Evolutionary conservation across 2,113 vertebrate species (phyloP).

Genomic region (Siniperca knerii): DNA sequence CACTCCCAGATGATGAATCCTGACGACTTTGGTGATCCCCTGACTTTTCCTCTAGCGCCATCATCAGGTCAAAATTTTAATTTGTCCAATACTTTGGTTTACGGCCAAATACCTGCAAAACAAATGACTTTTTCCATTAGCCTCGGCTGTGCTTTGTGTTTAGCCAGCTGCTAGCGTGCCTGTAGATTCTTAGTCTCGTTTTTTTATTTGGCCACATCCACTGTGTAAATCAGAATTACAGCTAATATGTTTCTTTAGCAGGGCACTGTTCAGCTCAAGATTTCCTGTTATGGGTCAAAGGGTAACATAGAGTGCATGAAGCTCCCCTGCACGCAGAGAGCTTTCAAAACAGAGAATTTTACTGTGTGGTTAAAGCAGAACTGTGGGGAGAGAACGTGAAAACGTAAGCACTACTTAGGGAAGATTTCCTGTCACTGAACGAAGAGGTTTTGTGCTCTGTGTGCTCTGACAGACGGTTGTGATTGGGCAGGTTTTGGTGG

Average conservation of each 20-base stretch:
- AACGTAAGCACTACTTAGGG: neutral
- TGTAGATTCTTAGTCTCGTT: too few relatives aligned
- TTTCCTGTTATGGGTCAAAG: neutral
- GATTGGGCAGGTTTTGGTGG: neutral
- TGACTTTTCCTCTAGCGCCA: too few relatives aligned
- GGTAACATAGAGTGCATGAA: neutral
- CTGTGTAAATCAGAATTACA: neutral
- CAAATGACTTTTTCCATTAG: too few relatives aligned
- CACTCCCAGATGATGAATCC: too few relatives aligned
- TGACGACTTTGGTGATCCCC: too few relatives aligned
- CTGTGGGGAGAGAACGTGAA: slow-evolving; percentile 21
- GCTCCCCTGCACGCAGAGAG: neutral
- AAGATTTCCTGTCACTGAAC: neutral
- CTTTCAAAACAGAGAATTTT: neutral
- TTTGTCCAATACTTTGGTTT: too few relatives aligned
- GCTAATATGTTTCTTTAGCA: neutral
- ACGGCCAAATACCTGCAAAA: too few relatives aligned
- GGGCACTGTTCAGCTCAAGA: neutral
- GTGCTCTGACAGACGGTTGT: neutral
- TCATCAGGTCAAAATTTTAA: too few relatives aligned
- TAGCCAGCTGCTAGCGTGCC: too few relatives aligned
- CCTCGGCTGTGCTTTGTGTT: too few relatives aligned
- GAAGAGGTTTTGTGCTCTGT: neutral
- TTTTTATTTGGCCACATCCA: neutral
- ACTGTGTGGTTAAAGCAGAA: neutral